Evolutionary conservation across 2,888 invertebrate species (phyloP).

Genomic region (Lasioglossum villosulum): DNA sequence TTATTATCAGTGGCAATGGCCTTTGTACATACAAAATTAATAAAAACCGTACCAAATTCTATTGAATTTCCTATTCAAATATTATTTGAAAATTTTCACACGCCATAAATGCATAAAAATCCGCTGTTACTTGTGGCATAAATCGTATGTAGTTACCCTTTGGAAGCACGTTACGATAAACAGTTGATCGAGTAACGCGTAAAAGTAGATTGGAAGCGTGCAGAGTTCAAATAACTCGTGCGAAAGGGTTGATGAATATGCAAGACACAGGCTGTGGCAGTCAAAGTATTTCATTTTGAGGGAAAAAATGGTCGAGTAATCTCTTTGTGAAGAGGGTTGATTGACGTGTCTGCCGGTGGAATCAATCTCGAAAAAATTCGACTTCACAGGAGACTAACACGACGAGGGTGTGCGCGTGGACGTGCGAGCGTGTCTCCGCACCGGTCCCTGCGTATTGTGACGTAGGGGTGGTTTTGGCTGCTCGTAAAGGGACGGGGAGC

Average conservation of each 20-base stretch:
- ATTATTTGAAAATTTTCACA: too few species aligned
- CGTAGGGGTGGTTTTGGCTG: slow-evolving; percentile 59
- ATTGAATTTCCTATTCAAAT: too few species aligned
- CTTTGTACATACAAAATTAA: too few species aligned
- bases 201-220: background rate
- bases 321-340: slow-evolving; percentile 35
- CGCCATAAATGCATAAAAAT: too few species aligned
- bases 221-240: background rate
- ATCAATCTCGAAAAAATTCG: slow-evolving; percentile 55
- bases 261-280: background rate
- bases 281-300: slow-evolving; percentile 4
- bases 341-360: slow-evolving; percentile 30
- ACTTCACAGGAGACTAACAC: slow-evolving; percentile 35
- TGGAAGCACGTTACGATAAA: background rate
- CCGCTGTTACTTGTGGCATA: too few species aligned
- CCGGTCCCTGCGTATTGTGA: slow-evolving; percentile 21
- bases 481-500: slow-evolving; percentile 60
- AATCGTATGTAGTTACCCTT: background rate
- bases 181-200: background rate
- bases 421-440: too few species aligned
- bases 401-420: background rate
- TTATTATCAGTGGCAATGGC: too few species aligned
- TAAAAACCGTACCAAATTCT: too few species aligned
- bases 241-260: slow-evolving; percentile 6
- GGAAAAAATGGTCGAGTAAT: slow-evolving; percentile 23